phyloP scores from a whole-genome alignment of 2,888 invertebrate genomes.

The Sarcophaga rosellei region DNA sequence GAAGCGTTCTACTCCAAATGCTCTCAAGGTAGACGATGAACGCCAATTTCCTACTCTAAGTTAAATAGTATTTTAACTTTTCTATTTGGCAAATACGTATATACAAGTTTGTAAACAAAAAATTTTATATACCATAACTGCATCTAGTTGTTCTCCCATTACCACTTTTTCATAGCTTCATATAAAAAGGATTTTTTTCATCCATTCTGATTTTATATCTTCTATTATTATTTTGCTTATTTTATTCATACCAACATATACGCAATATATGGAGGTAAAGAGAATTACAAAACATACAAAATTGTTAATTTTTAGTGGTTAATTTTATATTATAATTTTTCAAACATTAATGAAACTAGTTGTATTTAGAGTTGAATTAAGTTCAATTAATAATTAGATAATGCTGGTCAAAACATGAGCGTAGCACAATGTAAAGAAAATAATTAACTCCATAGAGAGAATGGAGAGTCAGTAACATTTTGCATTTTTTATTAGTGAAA shows the following conservation, averaged over 20 bases:
- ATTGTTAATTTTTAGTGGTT: constrained; percentile 59
- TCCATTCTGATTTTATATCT: constrained; percentile 20
- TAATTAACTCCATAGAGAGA: not conserved
- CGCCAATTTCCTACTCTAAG: constrained; percentile 97
- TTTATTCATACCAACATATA: constrained; percentile 47
- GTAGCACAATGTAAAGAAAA: not conserved
- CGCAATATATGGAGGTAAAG: constrained; percentile 57
- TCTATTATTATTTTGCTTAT: constrained; percentile 11
- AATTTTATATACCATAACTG: constrained; percentile 22
- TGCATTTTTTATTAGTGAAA: not conserved
- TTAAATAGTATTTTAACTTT: constrained; percentile 81
- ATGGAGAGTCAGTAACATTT: not conserved
- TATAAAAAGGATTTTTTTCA: not conserved
- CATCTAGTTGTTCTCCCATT: constrained; percentile 27
- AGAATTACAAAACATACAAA: constrained; percentile 25
- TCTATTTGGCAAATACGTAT: constrained; percentile 24
- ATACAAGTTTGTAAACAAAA: constrained; percentile 32
- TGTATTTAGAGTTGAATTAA: constrained; percentile 66
- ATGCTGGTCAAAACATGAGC: constrained; percentile 31
- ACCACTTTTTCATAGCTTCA: constrained; percentile 10
- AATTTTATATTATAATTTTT: constrained; percentile 37
- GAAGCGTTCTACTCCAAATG: constrained; percentile 77
- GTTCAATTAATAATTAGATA: constrained; percentile 52
- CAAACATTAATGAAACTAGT: constrained; percentile 63
- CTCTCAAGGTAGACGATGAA: constrained; percentile 97